These are phyloP conservation scores for Dasysyrphus albostriatus DNA, from an alignment of 2,888 invertebrate species.

Conservation along the genomic window DNA sequence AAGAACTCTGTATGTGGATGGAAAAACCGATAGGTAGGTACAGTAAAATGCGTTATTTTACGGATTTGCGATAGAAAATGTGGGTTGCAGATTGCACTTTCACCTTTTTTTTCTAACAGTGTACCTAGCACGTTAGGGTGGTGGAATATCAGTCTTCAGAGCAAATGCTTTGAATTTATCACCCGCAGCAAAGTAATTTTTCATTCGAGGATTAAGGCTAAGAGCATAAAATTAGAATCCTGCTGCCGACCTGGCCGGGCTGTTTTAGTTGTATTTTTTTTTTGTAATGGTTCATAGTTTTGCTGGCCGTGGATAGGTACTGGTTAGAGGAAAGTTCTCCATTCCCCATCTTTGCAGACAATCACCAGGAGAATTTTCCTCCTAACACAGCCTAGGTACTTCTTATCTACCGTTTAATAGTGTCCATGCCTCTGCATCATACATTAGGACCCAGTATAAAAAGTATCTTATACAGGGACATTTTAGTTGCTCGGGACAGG, in stretches of 20 bases:
- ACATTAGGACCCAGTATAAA: too few species aligned
- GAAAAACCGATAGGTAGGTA: conserved; percentile 10
- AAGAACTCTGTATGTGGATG: neutral
- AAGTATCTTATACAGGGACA: too few species aligned
- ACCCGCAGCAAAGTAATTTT: conserved; percentile 59
- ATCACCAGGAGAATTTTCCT: too few species aligned
- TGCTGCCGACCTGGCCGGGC: conserved; percentile 12
- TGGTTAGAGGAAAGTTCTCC: too few species aligned
- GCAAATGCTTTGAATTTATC: conserved; percentile 68
- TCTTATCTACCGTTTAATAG: too few species aligned
- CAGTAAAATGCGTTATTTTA: conserved; percentile 59
- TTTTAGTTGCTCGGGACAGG: too few species aligned
- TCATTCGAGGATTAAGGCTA: conserved; percentile 69
- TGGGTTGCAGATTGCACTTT: conserved; percentile 36
- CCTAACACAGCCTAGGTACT: too few species aligned
- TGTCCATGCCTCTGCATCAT: too few species aligned
- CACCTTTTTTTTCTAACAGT: neutral
- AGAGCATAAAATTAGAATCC: conserved; percentile 49
- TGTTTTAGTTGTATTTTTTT: conserved; percentile 2
- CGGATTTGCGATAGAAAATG: conserved; percentile 40
- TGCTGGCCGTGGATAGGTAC: too few species aligned
- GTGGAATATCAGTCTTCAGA: conserved; percentile 34
- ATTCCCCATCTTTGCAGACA: too few species aligned
- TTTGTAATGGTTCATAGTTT: too few species aligned
- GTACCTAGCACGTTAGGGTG: neutral